Evolutionary conservation across 2,113 vertebrate genomes (phyloP).

Genomic region (Micromys minutus): DNA sequence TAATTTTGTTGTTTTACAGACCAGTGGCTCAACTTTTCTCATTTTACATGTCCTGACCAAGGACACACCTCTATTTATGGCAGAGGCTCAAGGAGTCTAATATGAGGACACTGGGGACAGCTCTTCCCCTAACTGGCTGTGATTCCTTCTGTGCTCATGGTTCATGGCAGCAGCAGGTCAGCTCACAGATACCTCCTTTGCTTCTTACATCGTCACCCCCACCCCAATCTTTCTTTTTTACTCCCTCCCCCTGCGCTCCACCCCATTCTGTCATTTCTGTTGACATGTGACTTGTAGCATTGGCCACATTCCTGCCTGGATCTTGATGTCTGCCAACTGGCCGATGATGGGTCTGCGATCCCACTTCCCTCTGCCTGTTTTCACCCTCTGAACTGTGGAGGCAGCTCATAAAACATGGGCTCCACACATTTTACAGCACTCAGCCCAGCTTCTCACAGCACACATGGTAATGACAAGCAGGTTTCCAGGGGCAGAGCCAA

Average conservation of each 20-base stretch:
- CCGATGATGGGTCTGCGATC: too few relatives aligned
- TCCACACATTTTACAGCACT: neutral
- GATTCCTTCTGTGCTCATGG: neutral
- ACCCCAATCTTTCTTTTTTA: too few relatives aligned
- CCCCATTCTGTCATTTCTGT: neutral
- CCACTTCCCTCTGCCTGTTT: neutral
- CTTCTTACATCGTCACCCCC: too few relatives aligned
- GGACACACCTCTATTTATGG: neutral
- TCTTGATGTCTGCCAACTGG: neutral
- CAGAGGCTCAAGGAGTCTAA: neutral
- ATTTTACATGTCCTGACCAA: neutral
- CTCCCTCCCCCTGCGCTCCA: too few relatives aligned
- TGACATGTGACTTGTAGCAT: neutral
- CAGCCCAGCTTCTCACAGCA: neutral
- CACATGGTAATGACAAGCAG: neutral
- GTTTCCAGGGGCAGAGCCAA: neutral
- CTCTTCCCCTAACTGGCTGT: neutral
- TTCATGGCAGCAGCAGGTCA: rapidly evolving
- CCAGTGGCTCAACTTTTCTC: neutral
- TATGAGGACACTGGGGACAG: rapidly evolving
- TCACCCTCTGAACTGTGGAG: neutral
- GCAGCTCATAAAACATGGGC: neutral
- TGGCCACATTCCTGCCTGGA: neutral
- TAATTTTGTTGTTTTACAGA: neutral
- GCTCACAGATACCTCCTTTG: rapidly evolving